phyloP scores from a whole-genome alignment of 2,888 invertebrate genomes.

The Geophilus truncorum region DNA sequence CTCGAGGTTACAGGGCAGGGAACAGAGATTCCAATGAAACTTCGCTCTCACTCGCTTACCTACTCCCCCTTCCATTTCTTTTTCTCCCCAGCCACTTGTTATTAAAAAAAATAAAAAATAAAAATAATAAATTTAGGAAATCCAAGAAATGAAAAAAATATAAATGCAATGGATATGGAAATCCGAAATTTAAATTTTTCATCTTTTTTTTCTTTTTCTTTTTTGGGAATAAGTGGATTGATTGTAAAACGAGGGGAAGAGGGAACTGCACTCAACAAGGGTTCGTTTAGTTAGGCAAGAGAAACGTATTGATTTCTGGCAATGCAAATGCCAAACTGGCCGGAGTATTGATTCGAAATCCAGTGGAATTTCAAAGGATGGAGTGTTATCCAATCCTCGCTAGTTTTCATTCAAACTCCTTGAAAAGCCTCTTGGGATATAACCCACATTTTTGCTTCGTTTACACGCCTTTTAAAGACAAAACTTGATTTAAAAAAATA shows the following conservation, averaged over 20 bases:
- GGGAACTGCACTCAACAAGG: not conserved
- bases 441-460: constrained; percentile 35
- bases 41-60: not conserved
- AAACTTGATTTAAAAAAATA: not conserved
- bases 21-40: constrained; percentile 5
- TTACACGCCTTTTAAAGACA: not conserved
- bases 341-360: not conserved
- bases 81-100: not conserved
- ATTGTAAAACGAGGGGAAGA: not conserved
- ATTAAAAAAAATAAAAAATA: not conserved
- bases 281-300: not conserved
- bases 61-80: not conserved
- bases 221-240: not conserved
- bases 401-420: not conserved
- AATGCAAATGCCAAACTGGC: constrained; percentile 10
- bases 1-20: constrained; percentile 10
- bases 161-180: too few species aligned
- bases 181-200: not conserved
- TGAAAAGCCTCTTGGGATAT: not conserved
- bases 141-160: not conserved
- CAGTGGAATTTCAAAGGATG: not conserved
- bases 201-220: not conserved
- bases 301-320: constrained; percentile 10
- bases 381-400: not conserved
- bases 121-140: not conserved